Evolutionary conservation across 2,113 vertebrate genomes (phyloP).

Genomic region (Arothron firmamentum): DNA sequence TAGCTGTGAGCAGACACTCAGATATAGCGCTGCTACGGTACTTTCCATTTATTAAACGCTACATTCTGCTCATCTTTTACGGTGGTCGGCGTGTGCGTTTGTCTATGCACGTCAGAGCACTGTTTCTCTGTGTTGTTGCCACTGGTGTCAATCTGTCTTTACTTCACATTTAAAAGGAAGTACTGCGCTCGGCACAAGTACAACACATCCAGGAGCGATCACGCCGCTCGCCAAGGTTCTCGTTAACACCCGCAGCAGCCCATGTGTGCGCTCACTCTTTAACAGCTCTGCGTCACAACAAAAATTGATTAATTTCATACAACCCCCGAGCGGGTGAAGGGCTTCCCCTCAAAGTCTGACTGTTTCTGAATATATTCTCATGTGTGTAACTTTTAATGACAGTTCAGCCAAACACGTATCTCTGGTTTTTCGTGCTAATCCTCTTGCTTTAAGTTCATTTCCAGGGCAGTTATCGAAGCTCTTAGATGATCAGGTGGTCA

Average conservation of each 20-base stretch:
- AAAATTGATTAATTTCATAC: slow-evolving; percentile 22
- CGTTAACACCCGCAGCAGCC: slow-evolving; percentile 29
- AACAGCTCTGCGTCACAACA: slow-evolving; percentile 26
- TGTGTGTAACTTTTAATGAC: not conserved
- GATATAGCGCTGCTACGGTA: slow-evolving; percentile 36
- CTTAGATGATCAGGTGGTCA: slow-evolving; percentile 21
- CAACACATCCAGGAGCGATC: slow-evolving; percentile 26
- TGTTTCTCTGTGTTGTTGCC: slow-evolving; percentile 24
- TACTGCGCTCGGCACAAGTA: slow-evolving; percentile 18
- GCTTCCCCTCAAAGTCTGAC: too few species aligned
- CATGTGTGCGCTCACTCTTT: slow-evolving; percentile 20
- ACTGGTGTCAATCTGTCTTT: slow-evolving; percentile 51
- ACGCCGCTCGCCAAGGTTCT: slow-evolving; percentile 32
- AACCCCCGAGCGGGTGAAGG: too few species aligned
- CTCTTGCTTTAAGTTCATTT: slow-evolving; percentile 10
- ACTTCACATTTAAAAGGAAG: slow-evolving; percentile 3
- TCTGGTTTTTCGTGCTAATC: slow-evolving; percentile 23
- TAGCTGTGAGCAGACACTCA: slow-evolving; percentile 5
- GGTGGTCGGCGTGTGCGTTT: slow-evolving; percentile 10
- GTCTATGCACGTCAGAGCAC: not conserved
- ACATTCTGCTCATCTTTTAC: not conserved
- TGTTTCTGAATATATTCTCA: too few species aligned
- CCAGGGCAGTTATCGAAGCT: slow-evolving; percentile 9
- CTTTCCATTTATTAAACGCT: slow-evolving; percentile 17
- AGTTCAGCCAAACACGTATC: slow-evolving; percentile 1